Percentiles rank a stretch among this genome's conserved stretches.
Conservation (phyloP, 2,888 invertebrate genomes). For the Heliconius sara region DNA sequence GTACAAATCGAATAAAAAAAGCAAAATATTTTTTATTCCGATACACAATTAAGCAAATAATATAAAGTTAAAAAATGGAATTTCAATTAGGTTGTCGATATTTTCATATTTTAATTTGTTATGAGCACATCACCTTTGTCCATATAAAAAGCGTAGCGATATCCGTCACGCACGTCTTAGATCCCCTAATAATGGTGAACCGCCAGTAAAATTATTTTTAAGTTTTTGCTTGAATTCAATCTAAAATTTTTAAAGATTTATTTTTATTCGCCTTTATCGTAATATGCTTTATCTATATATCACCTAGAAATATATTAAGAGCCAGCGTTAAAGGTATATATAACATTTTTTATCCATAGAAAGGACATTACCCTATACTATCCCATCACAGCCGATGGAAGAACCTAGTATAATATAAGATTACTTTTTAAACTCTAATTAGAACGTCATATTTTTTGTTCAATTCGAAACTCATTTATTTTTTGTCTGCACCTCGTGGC, state of each 20-base stretch:
- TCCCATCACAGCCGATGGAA: neutral
- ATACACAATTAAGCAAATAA: conserved; percentile 6
- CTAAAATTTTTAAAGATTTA: conserved; percentile 5
- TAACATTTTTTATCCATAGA: neutral
- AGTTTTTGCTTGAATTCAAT: conserved; percentile 27
- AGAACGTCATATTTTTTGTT: conserved; percentile 73
- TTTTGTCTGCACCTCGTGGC: conserved; percentile 58
- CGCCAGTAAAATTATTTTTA: conserved; percentile 19
- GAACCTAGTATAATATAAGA: conserved; percentile 43
- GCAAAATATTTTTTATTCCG: neutral
- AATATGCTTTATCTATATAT: neutral
- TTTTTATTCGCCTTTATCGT: conserved; percentile 2
- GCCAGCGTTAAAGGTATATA: neutral
- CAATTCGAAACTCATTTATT: conserved; percentile 72
- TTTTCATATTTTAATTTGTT: conserved; percentile 23
- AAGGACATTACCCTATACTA: conserved; percentile 28
- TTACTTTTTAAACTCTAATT: conserved; percentile 67
- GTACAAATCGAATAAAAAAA: neutral
- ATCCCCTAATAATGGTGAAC: conserved; percentile 2
- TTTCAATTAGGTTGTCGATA: conserved; percentile 3
- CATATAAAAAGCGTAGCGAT: conserved; percentile 26
- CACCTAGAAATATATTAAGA: neutral
- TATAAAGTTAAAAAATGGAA: conserved; percentile 17
- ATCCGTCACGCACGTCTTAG: conserved; percentile 34
- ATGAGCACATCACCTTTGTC: conserved; percentile 11